A percentile compares a stretch with the other conserved stretches of the same genome.
Conservation (phyloP, 2,888 invertebrate species). For the Augochlorella aurata region DNA sequence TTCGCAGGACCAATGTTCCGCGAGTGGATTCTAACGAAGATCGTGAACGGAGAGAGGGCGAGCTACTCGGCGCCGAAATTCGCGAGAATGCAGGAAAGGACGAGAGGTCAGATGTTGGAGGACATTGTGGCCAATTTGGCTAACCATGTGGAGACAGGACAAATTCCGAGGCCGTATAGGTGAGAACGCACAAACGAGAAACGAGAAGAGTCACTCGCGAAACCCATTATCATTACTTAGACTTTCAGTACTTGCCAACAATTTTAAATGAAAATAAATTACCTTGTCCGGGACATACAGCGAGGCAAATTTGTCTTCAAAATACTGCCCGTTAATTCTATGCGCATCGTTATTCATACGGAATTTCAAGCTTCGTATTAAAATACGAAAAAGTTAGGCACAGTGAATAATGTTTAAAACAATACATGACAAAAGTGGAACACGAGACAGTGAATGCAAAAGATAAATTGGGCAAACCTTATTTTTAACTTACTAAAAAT, state of each 20-base stretch:
- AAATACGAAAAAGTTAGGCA: no score
- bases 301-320: no score
- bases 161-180: constrained; percentile 96
- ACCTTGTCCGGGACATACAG: not conserved
- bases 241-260: not conserved
- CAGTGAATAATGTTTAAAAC: no score
- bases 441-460: no score
- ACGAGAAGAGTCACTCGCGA: not conserved
- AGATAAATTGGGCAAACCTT: no score
- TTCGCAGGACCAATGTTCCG: constrained; percentile 91
- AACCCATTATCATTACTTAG: not conserved
- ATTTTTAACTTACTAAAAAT: no score
- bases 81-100: constrained; percentile 96
- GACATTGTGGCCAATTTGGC: constrained; percentile 96
- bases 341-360: no score
- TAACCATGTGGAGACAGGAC: constrained; percentile 97
- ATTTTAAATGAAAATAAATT: not conserved
- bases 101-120: constrained; percentile 96
- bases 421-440: no score
- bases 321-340: no score
- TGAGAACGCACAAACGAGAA: constrained; percentile 37
- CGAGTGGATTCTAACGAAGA: constrained; percentile 96
- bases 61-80: constrained; percentile 97
- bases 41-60: constrained; percentile 96
- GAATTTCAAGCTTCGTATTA: no score